Percentiles rank a stretch among this genome's conserved stretches.
Conservation (phyloP, 2,797 vertebrate genomes). For the Syndactyla subalaris region DNA sequence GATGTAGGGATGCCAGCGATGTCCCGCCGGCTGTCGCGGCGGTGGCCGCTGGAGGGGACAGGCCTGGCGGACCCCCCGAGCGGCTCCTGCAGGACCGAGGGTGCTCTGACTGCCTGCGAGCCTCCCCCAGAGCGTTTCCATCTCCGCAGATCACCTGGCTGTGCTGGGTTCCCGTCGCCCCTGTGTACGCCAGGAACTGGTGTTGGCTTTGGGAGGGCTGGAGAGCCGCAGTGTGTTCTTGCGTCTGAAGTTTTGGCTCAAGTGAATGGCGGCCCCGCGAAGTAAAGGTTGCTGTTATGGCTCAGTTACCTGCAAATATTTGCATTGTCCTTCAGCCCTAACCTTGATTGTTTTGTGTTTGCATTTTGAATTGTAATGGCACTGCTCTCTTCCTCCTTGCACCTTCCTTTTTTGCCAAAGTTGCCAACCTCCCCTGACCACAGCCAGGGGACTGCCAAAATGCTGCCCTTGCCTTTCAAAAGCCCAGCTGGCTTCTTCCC, state of each 20-base stretch:
- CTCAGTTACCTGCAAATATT: neutral
- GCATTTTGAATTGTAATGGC: neutral
- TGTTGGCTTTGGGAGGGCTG: rapidly evolving
- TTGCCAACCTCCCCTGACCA: rapidly evolving
- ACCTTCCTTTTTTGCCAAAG: neutral
- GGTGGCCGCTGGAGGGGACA: rapidly evolving
- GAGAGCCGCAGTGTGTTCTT: rapidly evolving
- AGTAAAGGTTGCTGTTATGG: neutral
- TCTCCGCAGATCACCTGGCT: neutral
- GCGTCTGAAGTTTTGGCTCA: neutral
- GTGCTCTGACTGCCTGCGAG: neutral
- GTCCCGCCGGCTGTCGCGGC: neutral
- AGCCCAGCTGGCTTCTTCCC: neutral
- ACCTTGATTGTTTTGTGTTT: neutral
- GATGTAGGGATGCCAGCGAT: too few species aligned
- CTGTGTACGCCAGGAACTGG: rapidly evolving
- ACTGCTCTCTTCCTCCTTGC: neutral
- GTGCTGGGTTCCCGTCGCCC: neutral
- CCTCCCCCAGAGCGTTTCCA: neutral
- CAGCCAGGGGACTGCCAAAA: neutral
- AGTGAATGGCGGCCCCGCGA: neutral
- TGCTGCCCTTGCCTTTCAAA: neutral
- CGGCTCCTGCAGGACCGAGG: neutral
- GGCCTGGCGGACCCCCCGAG: neutral
- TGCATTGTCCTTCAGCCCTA: neutral